Conservation (phyloP, 2,113 vertebrate species). For the Oreochromis niloticus region DNA sequence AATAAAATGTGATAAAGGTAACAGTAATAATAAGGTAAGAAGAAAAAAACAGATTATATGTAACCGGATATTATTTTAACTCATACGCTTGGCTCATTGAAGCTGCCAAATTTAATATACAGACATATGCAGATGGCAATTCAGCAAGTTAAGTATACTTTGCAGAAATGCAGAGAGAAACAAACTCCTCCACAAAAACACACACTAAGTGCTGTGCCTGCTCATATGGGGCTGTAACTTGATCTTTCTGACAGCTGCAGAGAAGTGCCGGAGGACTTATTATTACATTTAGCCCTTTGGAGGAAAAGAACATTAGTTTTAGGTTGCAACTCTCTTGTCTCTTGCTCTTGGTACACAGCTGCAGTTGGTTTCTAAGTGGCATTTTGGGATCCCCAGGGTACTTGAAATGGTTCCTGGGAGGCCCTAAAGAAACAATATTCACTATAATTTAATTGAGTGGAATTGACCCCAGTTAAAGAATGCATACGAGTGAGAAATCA, state of each 20-base stretch:
- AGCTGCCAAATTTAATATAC: background rate
- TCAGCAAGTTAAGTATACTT: background rate
- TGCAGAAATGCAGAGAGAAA: background rate
- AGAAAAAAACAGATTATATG: background rate
- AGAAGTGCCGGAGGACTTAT: slow-evolving; percentile 44
- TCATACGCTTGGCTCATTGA: background rate
- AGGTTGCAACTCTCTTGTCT: slow-evolving; percentile 26
- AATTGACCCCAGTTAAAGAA: slow-evolving; percentile 25
- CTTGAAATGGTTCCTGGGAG: background rate
- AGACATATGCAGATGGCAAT: slow-evolving; percentile 31
- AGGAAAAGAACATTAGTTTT: slow-evolving; percentile 50
- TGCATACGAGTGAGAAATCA: background rate
- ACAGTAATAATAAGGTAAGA: background rate
- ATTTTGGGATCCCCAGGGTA: background rate
- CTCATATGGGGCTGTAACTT: slow-evolving; percentile 31
- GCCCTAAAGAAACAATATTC: background rate
- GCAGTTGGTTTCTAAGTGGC: slow-evolving; percentile 5
- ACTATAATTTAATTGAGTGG: background rate
- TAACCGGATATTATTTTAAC: background rate
- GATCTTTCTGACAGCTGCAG: slow-evolving; percentile 52
- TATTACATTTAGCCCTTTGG: slow-evolving; percentile 49
- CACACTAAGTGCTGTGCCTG: background rate
- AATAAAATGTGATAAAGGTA: background rate
- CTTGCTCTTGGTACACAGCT: slow-evolving; percentile 6
- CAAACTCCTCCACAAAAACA: background rate